phyloP scores from a whole-genome alignment of 2,113 vertebrate species.

The Pelecanoides urinatrix region DNA sequence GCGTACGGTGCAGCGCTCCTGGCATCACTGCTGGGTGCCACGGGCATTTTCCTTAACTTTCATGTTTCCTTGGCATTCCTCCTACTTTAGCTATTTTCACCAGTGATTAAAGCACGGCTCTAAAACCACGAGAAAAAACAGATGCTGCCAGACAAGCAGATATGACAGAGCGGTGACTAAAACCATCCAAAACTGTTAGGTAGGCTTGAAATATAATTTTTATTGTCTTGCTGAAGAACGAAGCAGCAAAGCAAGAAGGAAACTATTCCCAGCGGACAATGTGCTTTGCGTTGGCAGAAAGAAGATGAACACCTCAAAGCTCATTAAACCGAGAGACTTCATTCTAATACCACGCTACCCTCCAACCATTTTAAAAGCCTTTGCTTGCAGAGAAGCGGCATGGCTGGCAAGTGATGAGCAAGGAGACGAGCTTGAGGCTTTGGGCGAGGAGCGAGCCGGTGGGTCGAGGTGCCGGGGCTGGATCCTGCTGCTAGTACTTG shows the following conservation, averaged over 20 bases:
- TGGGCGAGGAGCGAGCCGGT: accelerated
- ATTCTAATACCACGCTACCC: accelerated
- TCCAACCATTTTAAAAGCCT: accelerated
- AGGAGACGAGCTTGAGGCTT: accelerated
- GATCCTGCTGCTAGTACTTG: not conserved
- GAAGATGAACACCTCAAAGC: not conserved
- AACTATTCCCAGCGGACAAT: accelerated
- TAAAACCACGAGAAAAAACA: not conserved
- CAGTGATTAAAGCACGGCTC: not conserved
- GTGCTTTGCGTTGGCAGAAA: accelerated
- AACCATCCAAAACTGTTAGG: not conserved
- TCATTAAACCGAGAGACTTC: not conserved
- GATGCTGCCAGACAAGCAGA: not conserved
- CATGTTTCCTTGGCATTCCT: not conserved
- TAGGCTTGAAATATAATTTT: not conserved
- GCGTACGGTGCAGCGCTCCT: accelerated
- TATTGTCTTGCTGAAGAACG: not conserved
- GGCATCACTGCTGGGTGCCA: not conserved
- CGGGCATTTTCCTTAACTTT: not conserved
- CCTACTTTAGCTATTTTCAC: not conserved
- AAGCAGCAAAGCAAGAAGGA: not conserved
- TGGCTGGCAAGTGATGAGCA: accelerated
- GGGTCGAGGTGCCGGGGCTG: accelerated
- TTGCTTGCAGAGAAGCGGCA: not conserved
- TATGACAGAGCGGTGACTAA: accelerated